These are phyloP conservation scores for Epinephelus lanceolatus DNA, from an alignment of 2,113 vertebrate species.

Conservation along the genomic window DNA sequence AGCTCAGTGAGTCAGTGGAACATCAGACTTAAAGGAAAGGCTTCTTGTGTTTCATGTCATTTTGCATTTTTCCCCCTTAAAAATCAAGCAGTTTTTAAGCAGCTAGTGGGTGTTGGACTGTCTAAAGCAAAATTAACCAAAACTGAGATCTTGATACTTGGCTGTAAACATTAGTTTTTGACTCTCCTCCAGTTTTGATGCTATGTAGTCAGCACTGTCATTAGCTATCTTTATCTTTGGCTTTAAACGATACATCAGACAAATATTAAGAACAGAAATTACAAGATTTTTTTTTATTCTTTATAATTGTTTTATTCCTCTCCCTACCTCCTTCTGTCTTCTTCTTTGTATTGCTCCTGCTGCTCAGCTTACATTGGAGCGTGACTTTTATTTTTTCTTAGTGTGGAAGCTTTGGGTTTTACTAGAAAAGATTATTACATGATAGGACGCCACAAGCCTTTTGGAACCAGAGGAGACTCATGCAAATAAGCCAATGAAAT, in stretches of 20 bases:
- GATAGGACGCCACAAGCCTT: not conserved
- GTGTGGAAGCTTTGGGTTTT: not conserved
- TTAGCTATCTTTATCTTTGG: not conserved
- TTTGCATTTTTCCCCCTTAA: too few relatives aligned
- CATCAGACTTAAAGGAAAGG: too few relatives aligned
- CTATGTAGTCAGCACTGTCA: not conserved
- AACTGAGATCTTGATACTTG: not conserved
- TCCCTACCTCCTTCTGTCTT: not conserved
- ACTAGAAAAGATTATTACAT: conserved; percentile 19
- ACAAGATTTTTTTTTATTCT: not conserved
- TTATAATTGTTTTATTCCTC: not conserved
- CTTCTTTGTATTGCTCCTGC: conserved; percentile 8
- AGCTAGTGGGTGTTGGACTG: too few relatives aligned
- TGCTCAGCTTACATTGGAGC: conserved; percentile 21
- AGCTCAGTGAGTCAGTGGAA: too few relatives aligned
- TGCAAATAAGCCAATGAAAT: conserved; percentile 18
- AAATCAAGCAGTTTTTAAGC: too few relatives aligned
- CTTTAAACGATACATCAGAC: not conserved
- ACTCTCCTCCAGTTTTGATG: not conserved
- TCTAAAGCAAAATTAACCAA: too few relatives aligned
- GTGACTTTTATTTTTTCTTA: not conserved
- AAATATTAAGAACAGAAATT: not conserved
- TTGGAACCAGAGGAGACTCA: not conserved
- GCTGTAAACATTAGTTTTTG: not conserved
- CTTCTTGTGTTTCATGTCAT: too few relatives aligned